phyloP scores from a whole-genome alignment of 2,888 invertebrate species.

The Callimorpha dominula region DNA sequence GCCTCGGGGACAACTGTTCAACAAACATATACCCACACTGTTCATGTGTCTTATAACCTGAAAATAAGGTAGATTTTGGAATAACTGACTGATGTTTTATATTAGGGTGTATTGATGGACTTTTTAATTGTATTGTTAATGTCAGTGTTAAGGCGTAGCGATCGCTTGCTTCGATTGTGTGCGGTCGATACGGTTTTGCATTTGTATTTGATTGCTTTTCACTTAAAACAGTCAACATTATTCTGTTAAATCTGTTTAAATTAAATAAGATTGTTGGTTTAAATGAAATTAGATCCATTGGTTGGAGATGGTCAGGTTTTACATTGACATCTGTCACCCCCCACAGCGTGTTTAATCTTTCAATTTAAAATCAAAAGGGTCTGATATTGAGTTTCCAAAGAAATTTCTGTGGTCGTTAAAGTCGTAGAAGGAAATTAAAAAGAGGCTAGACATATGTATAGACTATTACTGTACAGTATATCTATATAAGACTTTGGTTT shows the following conservation, averaged over 20 bases:
- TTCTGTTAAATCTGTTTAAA: constrained; percentile 41
- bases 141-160: constrained; percentile 85
- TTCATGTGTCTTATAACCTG: constrained; percentile 42
- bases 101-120: constrained; percentile 69
- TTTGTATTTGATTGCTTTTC: constrained; percentile 61
- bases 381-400: no score
- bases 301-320: not conserved
- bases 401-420: not conserved
- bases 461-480: not conserved
- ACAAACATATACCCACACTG: constrained; percentile 27
- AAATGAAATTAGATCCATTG: not conserved
- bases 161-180: constrained; percentile 83
- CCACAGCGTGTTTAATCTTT: not conserved
- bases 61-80: constrained; percentile 54
- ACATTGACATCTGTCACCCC: no score
- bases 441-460: no score
- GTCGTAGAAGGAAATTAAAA: no score
- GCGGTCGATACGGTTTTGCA: constrained; percentile 70
- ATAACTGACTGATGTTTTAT: constrained; percentile 17
- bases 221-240: constrained; percentile 46
- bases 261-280: constrained; percentile 14
- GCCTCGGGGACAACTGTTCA: constrained; percentile 66
- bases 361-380: not conserved
- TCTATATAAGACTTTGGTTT: not conserved
- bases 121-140: constrained; percentile 86